Conservation (phyloP, 2,888 invertebrate genomes). For the Cenopis cana region DNA sequence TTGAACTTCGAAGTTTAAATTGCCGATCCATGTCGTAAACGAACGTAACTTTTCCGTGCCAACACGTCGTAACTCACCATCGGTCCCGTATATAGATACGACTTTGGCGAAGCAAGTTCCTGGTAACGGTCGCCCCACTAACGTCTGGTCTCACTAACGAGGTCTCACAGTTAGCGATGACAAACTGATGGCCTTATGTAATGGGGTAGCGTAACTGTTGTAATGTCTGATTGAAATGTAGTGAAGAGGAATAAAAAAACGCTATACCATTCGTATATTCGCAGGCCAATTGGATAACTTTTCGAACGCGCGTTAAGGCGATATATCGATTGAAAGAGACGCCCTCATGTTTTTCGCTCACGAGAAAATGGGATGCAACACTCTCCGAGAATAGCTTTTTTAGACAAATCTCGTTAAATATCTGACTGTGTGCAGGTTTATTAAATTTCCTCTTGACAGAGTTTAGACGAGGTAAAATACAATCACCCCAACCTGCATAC, state of each 20-base stretch:
- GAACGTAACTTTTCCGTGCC: conserved; percentile 1
- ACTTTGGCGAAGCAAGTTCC: conserved; percentile 5
- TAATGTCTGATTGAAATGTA: background rate
- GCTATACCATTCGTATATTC: background rate
- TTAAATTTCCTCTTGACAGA: too few species aligned
- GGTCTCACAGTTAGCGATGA: conserved; percentile 37
- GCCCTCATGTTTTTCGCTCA: too few species aligned
- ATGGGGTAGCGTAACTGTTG: conserved; percentile 13
- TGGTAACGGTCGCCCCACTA: conserved; percentile 30
- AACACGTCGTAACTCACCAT: background rate
- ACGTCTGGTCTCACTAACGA: conserved; percentile 27
- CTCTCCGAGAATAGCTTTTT: too few species aligned
- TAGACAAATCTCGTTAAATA: too few species aligned
- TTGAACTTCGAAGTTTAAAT: background rate
- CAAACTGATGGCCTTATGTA: conserved; percentile 39
- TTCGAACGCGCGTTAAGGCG: too few species aligned
- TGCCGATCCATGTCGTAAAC: background rate
- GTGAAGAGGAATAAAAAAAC: background rate
- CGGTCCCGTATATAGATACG: background rate
- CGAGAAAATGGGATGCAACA: too few species aligned
- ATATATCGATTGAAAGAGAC: too few species aligned
- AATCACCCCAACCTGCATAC: too few species aligned
- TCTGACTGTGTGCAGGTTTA: too few species aligned
- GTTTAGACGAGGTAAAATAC: too few species aligned
- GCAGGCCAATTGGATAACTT: too few species aligned